Conservation (phyloP, 2,888 invertebrate species). For the Pollenia labialis region DNA sequence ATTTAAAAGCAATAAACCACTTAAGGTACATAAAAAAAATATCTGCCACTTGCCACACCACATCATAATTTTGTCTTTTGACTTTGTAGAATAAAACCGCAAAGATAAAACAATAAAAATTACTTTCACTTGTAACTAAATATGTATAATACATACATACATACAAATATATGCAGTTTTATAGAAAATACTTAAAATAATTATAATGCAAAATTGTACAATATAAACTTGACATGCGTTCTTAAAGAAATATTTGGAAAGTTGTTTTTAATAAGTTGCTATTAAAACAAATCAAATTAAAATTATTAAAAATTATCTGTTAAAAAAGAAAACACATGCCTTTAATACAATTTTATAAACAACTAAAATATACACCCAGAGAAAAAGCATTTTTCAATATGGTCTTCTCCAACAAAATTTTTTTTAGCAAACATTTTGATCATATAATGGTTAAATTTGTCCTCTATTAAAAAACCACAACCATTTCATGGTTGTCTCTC, state of each 20-base stretch:
- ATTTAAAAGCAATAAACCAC: conserved; percentile 16
- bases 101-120: conserved; percentile 31
- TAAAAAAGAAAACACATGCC: neutral
- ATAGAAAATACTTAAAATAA: conserved; percentile 6
- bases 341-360: neutral
- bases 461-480: too few species aligned
- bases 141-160: neutral
- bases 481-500: too few species aligned
- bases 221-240: conserved; percentile 26
- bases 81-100: conserved; percentile 35
- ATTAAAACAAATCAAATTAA: neutral
- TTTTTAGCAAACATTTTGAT: too few species aligned
- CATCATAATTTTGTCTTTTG: conserved; percentile 62
- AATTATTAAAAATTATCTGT: conserved; percentile 19
- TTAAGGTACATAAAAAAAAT: conserved; percentile 29
- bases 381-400: too few species aligned
- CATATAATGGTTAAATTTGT: too few species aligned
- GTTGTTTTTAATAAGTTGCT: neutral
- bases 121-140: conserved; percentile 18
- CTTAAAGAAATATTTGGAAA: conserved; percentile 22
- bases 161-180: neutral
- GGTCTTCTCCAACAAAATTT: too few species aligned
- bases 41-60: conserved; percentile 75
- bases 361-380: too few species aligned
- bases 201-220: too few species aligned